A percentile compares a stretch with the other conserved stretches of the same genome.
Evolutionary conservation across 64 coral and sea anemone genomes (phyloP).

Genomic region (Porites australiensis): DNA sequence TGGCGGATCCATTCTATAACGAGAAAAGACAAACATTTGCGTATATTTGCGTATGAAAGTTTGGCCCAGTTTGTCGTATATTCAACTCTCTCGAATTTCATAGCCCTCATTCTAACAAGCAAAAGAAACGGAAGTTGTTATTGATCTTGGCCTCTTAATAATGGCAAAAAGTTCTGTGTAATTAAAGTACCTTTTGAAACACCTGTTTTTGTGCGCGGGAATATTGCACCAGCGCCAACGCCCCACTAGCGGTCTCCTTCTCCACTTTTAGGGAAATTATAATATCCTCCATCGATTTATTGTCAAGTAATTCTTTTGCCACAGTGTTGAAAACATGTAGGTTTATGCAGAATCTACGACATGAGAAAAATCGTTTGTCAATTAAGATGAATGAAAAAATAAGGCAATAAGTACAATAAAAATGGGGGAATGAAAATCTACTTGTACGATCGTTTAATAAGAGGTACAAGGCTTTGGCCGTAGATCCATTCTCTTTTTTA

Average conservation of each 20-base stretch:
- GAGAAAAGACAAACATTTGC: neutral
- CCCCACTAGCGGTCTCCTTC: constrained; percentile 25
- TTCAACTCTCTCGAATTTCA: constrained; percentile 11
- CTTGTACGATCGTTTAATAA: constrained; percentile 4
- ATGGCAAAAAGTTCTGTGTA: neutral
- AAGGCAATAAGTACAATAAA: constrained; percentile 12
- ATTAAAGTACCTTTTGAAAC: constrained; percentile 25
- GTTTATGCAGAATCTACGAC: constrained; percentile 47
- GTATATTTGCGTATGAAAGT: constrained; percentile 7
- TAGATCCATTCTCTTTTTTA: neutral
- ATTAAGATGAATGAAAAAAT: constrained; percentile 11
- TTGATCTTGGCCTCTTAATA: constrained; percentile 14
- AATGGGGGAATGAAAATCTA: neutral
- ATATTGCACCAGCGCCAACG: constrained; percentile 45
- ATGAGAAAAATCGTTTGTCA: constrained; percentile 13
- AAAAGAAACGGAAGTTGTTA: neutral
- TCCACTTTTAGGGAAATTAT: constrained; percentile 23
- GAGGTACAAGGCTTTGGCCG: constrained; percentile 7
- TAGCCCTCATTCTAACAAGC: constrained; percentile 14
- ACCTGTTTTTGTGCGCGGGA: constrained; percentile 59
- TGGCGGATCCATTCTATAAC: neutral
- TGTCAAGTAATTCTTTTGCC: constrained; percentile 17
- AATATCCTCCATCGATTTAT: constrained; percentile 33
- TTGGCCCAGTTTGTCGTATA: constrained; percentile 4
- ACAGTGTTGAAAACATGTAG: constrained; percentile 49